A percentile compares a stretch with the other conserved stretches of the same genome.
Evolutionary conservation across 1,140 invertebrate species (phyloP).

Genomic region (Bombus fervidus): DNA sequence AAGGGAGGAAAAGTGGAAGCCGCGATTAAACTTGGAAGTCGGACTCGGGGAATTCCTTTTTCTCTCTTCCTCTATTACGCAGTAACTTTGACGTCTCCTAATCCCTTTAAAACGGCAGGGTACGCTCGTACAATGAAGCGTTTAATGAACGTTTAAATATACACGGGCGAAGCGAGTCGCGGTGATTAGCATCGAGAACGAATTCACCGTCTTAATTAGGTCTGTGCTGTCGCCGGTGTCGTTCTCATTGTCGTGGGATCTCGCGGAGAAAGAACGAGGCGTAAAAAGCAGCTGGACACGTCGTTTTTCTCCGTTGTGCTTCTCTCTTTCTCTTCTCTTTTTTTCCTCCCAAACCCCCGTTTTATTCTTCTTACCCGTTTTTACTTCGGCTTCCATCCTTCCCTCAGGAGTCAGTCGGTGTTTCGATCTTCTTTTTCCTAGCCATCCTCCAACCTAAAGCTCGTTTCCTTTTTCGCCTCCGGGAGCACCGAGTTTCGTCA

Average conservation of each 20-base stretch:
- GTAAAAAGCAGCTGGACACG: constrained; percentile 54
- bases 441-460: neutral
- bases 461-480: constrained; percentile 24
- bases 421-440: constrained; percentile 15
- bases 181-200: constrained; percentile 52
- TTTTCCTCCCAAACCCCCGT: neutral
- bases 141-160: constrained; percentile 46
- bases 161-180: neutral
- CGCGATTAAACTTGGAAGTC: neutral
- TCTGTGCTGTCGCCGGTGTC: constrained; percentile 28
- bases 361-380: constrained; percentile 8
- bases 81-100: constrained; percentile 7
- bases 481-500: constrained; percentile 29
- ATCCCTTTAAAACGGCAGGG: constrained; percentile 17
- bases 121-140: constrained; percentile 10
- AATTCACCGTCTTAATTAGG: constrained; percentile 50
- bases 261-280: constrained; percentile 28
- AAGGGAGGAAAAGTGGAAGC: neutral
- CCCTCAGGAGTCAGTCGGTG: neutral
- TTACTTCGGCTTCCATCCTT: constrained; percentile 32
- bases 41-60: neutral
- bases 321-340: neutral
- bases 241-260: constrained; percentile 34
- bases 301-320: neutral
- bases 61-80: neutral